Conservation (phyloP, 2,113 vertebrate genomes). For the Chaetodon trifascialis region DNA sequence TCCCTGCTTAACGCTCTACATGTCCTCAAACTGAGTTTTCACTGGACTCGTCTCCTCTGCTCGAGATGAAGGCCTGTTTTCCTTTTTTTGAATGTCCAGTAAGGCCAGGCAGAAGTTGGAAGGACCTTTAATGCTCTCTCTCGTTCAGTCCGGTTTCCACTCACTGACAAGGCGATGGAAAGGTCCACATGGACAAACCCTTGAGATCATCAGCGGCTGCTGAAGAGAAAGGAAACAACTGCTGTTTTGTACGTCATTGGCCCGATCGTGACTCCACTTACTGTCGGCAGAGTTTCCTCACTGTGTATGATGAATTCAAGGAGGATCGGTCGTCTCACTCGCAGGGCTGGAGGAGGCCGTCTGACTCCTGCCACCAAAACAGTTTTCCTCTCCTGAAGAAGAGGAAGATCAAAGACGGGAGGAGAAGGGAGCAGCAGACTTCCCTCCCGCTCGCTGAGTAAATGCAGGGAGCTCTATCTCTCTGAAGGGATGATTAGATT, state of each 20-base stretch:
- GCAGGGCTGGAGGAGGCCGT: conserved; percentile 32
- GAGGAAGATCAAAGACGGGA: conserved; percentile 54
- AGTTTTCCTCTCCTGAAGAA: conserved; percentile 40
- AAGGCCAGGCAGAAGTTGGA: conserved; percentile 31
- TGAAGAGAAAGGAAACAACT: conserved; percentile 53
- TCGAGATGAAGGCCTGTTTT: conserved; percentile 53
- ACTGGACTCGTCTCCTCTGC: conserved; percentile 1
- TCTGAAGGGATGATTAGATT: conserved; percentile 68
- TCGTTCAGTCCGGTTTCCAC: conserved; percentile 45
- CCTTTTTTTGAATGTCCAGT: conserved; percentile 26
- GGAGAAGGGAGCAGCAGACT: conserved; percentile 35
- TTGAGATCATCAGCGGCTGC: conserved; percentile 60
- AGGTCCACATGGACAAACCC: conserved; percentile 44
- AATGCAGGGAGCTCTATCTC: conserved; percentile 57
- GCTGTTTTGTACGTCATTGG: conserved; percentile 42
- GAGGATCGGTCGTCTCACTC: conserved; percentile 22
- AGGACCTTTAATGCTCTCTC: conserved; percentile 9
- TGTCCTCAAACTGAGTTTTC: neutral
- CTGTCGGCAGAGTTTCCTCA: conserved; percentile 69
- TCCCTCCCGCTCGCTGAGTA: conserved; percentile 32
- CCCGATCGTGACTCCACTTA: conserved; percentile 69
- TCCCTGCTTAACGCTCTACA: neutral
- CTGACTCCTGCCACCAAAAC: conserved; percentile 58
- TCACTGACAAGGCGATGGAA: conserved; percentile 53
- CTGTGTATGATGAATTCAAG: conserved; percentile 59